Conservation (phyloP, 2,888 invertebrate species). For the Drosophila koepferae region DNA sequence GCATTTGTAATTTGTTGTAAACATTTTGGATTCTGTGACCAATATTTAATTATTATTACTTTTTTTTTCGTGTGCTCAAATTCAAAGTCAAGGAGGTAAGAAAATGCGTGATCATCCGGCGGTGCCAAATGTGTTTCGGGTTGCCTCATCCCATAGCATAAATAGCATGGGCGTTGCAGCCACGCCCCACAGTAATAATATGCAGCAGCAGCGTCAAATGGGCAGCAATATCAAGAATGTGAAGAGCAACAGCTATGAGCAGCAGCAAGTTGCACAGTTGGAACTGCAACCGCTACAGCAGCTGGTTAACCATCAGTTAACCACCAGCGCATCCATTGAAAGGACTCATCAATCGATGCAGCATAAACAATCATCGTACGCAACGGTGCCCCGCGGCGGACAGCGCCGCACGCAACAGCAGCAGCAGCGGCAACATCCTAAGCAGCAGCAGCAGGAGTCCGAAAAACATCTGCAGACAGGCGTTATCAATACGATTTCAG, state of each 20-base stretch:
- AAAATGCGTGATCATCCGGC: conserved; percentile 83
- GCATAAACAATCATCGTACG: conserved; percentile 71
- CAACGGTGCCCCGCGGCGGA: conserved; percentile 73
- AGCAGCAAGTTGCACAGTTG: conserved; percentile 31
- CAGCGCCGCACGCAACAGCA: conserved; percentile 22
- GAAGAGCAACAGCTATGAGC: conserved; percentile 37
- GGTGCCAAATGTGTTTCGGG: conserved; percentile 84
- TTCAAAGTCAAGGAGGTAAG: neutral
- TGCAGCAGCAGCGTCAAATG: conserved; percentile 16
- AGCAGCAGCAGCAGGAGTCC: conserved; percentile 13
- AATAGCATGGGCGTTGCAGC: conserved; percentile 61
- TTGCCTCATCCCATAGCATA: conserved; percentile 80
- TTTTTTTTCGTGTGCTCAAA: neutral
- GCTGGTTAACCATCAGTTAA: conserved; percentile 74
- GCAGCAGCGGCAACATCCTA: conserved; percentile 24
- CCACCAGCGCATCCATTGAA: conserved; percentile 80
- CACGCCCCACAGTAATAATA: conserved; percentile 47
- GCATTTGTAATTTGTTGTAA: neutral
- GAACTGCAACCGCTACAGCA: too few species aligned
- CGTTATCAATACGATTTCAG: conserved; percentile 83
- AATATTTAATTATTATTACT: neutral
- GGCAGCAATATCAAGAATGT: conserved; percentile 1
- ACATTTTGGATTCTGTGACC: neutral
- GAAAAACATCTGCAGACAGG: conserved; percentile 28
- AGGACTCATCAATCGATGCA: conserved; percentile 47